phyloP scores from a whole-genome alignment of 1,140 invertebrate genomes.

The Drosophila lacertosa region DNA sequence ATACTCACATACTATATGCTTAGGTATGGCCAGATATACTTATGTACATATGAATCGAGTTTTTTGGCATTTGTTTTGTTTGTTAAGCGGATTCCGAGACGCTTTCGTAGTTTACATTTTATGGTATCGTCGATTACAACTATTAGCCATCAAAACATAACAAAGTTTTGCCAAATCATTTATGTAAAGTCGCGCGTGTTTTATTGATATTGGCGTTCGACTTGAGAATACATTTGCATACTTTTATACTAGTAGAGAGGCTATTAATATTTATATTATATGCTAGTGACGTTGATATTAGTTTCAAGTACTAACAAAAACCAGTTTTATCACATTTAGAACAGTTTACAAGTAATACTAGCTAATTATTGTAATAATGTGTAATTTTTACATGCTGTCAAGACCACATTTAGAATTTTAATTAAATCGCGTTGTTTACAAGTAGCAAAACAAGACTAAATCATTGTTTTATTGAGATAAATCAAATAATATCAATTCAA shows the following conservation, averaged over 20 bases:
- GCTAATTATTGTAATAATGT: background rate
- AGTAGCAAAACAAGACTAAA: background rate
- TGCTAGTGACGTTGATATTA: conserved; percentile 2
- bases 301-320: background rate
- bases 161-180: conserved; percentile 15
- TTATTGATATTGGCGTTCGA: background rate
- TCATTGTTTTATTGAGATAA: background rate
- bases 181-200: conserved; percentile 19
- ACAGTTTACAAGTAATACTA: background rate
- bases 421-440: background rate
- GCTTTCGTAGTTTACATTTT: conserved; percentile 41
- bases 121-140: conserved; percentile 11
- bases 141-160: conserved; percentile 3
- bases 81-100: conserved; percentile 56
- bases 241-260: background rate
- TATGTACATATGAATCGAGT: background rate
- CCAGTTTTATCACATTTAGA: conserved; percentile 6
- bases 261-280: conserved; percentile 3
- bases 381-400: background rate
- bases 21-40: background rate
- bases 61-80: conserved; percentile 35
- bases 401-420: background rate
- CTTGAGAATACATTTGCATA: conserved; percentile 31
- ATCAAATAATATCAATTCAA: background rate
- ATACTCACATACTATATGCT: too few relatives aligned